Base-by-base conservation (phyloP, 2,888 invertebrate genomes). In the Pelosia muscerda region DNA sequence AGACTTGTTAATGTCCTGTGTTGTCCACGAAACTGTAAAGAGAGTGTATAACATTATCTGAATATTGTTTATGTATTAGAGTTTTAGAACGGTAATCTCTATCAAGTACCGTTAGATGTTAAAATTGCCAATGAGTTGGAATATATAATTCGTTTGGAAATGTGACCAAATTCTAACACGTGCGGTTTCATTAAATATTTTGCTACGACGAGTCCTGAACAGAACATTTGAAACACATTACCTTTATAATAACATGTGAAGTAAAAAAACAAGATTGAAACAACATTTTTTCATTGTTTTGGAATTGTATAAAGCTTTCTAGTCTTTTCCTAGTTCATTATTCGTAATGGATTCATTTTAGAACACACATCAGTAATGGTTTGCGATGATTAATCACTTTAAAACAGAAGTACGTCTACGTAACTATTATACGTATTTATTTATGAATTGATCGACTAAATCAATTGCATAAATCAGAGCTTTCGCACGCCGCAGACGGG, bases 401-500 rank as follows among this genome's bases (percentile, higher is more conserved):
- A 25, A 22, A 68, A 49, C 38, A 28, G 54, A 38, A 28, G 63
- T 54, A 57, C 0, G 49, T 65, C 56, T 67, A 25, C 25, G n/a
- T 2, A 49, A n/a, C n/a, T 49, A 49, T n/a, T n/a, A n/a, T 19
- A 26, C 19, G 19, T 71, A 69, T 64, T 74, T 69, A 53, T 23
- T 64, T 69, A 53, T 74, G 56, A 59, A 60, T 42, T 31, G 38
- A 65, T 63, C 67, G 53, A 28, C 62, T 38, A 73, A 75, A 74
- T 68, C 71, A 69, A 76, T 76, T 78, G 76, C 82, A 85, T 83
- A 86, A 86, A 88, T 86, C 84, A 81, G 80, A 82, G 86, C 84
- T 88, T 88, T 87, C 83, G 84, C 84, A 80, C 83, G 81, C 82
- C 81, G 78, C 85, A 84, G 83, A 83, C 84, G 74, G 82, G 78